Conservation (phyloP, 2,797 vertebrate species). For the Ceryle rudis region DNA sequence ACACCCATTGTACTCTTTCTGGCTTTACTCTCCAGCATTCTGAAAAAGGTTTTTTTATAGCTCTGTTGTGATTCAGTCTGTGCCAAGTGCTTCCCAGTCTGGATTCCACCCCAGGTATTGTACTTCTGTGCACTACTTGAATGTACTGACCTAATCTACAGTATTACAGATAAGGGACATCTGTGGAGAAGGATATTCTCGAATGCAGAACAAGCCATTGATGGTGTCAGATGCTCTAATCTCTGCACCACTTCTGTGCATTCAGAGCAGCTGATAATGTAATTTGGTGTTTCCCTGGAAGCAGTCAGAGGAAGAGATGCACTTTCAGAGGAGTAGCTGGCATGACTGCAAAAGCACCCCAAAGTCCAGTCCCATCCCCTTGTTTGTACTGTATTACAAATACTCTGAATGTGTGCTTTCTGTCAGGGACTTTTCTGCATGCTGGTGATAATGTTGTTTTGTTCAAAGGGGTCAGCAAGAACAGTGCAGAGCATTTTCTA, state of each 20-base stretch:
- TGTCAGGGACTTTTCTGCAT: slow-evolving; percentile 12
- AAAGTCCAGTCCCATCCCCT: slow-evolving; percentile 54
- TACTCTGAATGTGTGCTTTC: slow-evolving; percentile 24
- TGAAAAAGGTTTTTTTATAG: not conserved
- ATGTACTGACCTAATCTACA: not conserved
- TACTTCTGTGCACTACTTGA: not conserved
- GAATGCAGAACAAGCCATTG: not conserved
- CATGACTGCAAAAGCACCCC: not conserved
- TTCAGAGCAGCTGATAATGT: not conserved
- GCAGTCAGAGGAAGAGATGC: not conserved
- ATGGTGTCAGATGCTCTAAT: not conserved
- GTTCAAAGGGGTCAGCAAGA: slow-evolving; percentile 46
- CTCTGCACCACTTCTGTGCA: not conserved
- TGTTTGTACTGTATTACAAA: slow-evolving; percentile 32
- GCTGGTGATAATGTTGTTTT: slow-evolving; percentile 51
- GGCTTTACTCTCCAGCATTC: not conserved
- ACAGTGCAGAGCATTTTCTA: slow-evolving; percentile 26
- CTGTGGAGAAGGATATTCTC: not conserved
- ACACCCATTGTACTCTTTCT: not conserved
- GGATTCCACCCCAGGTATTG: not conserved
- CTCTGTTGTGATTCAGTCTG: not conserved
- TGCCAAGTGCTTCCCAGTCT: not conserved
- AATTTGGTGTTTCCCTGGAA: slow-evolving; percentile 3
- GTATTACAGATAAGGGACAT: not conserved
- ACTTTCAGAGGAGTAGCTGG: slow-evolving; percentile 1